Evolutionary conservation across 1,140 invertebrate species (phyloP).

Genomic region (Diachasma alloeum): DNA sequence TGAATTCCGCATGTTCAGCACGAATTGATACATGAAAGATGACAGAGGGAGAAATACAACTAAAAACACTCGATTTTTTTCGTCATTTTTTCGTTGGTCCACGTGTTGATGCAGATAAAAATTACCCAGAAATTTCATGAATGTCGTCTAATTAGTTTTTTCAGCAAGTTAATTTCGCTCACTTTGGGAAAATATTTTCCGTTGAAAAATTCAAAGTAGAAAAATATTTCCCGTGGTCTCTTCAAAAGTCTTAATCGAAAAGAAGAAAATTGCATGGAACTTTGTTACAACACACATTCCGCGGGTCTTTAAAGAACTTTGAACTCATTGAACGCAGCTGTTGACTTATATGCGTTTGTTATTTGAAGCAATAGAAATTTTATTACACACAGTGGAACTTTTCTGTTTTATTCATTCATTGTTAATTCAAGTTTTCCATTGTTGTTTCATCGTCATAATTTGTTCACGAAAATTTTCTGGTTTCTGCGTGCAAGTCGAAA

Average conservation of each 20-base stretch:
- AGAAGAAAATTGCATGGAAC: background rate
- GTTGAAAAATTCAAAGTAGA: no score
- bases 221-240: no score
- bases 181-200: no score
- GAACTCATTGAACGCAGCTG: slow-evolving; percentile 1
- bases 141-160: no score
- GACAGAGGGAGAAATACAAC: background rate
- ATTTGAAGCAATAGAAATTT: slow-evolving; percentile 1
- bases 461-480: background rate
- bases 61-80: background rate
- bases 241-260: background rate
- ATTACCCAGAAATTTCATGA: no score
- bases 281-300: slow-evolving; percentile 11
- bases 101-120: background rate
- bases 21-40: slow-evolving; percentile 26
- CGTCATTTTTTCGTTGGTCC: background rate
- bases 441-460: background rate
- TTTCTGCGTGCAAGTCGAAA: background rate
- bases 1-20: slow-evolving; percentile 20
- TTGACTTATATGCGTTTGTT: background rate
- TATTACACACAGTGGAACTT: background rate
- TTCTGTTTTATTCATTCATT: background rate
- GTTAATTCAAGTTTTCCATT: background rate
- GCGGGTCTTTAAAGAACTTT: background rate
- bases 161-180: no score